Evolutionary conservation across 2,113 vertebrate species (phyloP), one percentile per base, ranked within the genome.

Genomic region (Cyprinodon tularosa): DNA sequence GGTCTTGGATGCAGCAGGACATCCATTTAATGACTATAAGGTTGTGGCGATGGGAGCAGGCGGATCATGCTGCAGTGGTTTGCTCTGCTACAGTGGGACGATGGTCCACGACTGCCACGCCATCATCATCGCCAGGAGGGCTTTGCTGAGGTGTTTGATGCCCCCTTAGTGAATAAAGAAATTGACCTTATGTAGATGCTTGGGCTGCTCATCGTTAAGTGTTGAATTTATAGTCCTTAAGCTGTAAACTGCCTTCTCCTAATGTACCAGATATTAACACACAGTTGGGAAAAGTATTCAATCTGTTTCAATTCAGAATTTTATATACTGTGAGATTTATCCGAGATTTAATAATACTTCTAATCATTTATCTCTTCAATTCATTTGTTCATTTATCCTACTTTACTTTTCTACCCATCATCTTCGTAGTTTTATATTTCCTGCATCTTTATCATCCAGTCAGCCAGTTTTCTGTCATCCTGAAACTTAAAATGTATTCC

Each of bases 1-100:
- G 37, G 66, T 87, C 38, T 29, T 62, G 44, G 91, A 93, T 65
- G 67, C 88, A 38, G 70, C 65, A 0, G 88, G 88, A 4, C 76
- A 3, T 50, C 66, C 80, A 8, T 84, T 83, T 69, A 88, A 96
- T 61, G 86, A 62, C 5, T 97, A 96, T 20, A 79, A 95, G 78
- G 92, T 96, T 76, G 95, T 96, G 71, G 95, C 96, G 0, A 13
- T 97, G 79, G 96, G 96, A 42, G 84, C 96, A 0, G 96, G 96
- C 0, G 62, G 64, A 8, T 86, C 88, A 53, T 92, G 94, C 90
- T 94, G 90, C 36, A 81, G 83, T 0, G 74, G 89, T 29, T 93
- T 95, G 94, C 91, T 95, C 64, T 88, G 93, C 74, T 97, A 93
- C 88, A 91, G 86, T 0, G 96, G 96, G 44, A 86, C 84, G 0